Evolutionary conservation across 2,113 vertebrate genomes (phyloP).

Genomic region (Sphaerodactylus townsendi): DNA sequence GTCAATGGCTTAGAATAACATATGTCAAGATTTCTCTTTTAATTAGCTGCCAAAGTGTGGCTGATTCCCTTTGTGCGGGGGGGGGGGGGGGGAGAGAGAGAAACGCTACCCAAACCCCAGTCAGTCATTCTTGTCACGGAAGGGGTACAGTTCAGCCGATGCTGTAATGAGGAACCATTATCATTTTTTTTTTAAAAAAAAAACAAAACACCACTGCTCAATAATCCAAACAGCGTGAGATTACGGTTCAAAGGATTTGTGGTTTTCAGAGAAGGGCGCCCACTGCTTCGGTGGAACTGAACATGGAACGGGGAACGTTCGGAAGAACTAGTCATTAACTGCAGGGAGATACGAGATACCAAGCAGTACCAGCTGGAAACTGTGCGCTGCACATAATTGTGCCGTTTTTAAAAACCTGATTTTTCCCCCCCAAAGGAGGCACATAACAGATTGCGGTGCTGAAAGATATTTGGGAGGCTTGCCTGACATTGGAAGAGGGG

Average conservation of each 20-base stretch:
- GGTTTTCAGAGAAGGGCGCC: neutral
- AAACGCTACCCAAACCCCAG: too few species aligned
- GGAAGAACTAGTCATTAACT: slow-evolving; percentile 1
- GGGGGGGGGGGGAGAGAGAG: neutral
- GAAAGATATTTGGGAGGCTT: neutral
- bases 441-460: neutral
- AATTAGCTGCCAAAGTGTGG: slow-evolving; percentile 1
- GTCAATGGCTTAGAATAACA: slow-evolving; percentile 18
- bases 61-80: neutral
- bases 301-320: slow-evolving; percentile 20
- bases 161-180: neutral
- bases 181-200: too few species aligned
- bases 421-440: neutral
- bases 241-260: slow-evolving; percentile 2
- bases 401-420: slow-evolving; percentile 8
- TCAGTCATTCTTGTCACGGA: neutral
- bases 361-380: slow-evolving; percentile 27
- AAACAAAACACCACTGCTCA: neutral
- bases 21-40: neutral
- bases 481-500: neutral
- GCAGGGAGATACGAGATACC: neutral
- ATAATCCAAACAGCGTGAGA: neutral
- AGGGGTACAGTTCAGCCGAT: neutral
- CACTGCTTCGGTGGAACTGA: neutral
- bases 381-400: slow-evolving; percentile 27